A percentile compares a stretch with the other conserved stretches of the same genome.
These are phyloP conservation scores for Seriola rivoliana DNA, from an alignment of 2,113 vertebrate species.

Conservation along the genomic window DNA sequence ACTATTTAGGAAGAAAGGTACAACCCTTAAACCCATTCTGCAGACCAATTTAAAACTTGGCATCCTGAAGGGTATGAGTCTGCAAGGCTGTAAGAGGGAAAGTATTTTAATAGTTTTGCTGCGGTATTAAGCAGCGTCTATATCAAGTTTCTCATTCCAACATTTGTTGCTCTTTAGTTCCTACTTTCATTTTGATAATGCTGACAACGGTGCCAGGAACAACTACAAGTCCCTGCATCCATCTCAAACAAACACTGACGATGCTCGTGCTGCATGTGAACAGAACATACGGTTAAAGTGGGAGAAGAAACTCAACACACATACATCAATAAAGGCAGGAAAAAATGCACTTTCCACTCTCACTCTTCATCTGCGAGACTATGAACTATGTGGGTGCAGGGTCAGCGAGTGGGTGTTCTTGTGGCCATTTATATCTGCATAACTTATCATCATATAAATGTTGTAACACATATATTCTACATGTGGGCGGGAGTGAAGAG, in stretches of 20 bases:
- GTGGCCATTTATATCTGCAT: slow-evolving; percentile 65
- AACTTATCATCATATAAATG: slow-evolving; percentile 58
- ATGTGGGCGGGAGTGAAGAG: slow-evolving; percentile 24
- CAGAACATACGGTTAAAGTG: slow-evolving; percentile 20
- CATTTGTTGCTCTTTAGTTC: slow-evolving; percentile 54
- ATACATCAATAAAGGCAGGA: slow-evolving; percentile 19
- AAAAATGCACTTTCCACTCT: slow-evolving; percentile 1
- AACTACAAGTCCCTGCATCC: slow-evolving; percentile 10
- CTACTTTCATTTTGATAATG: slow-evolving; percentile 48
- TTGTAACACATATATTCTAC: slow-evolving; percentile 22
- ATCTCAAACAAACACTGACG: slow-evolving; percentile 45
- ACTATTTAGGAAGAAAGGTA: slow-evolving; percentile 31
- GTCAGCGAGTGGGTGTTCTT: slow-evolving; percentile 68
- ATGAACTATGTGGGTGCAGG: slow-evolving; percentile 43
- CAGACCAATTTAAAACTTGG: slow-evolving; percentile 55
- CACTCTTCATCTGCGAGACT: slow-evolving; percentile 23
- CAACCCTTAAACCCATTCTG: slow-evolving; percentile 42
- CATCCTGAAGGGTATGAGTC: slow-evolving; percentile 29
- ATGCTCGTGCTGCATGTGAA: slow-evolving; percentile 11
- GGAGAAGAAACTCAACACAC: slow-evolving; percentile 16
- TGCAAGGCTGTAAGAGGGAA: slow-evolving; percentile 48
- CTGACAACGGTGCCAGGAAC: slow-evolving; percentile 50
- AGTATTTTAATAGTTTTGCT: slow-evolving; percentile 55
- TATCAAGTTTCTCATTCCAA: slow-evolving; percentile 50
- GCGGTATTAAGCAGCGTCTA: slow-evolving; percentile 43